Evolutionary conservation across 2,888 invertebrate species (phyloP).

Genomic region (Cyrtodaria siliqua): DNA sequence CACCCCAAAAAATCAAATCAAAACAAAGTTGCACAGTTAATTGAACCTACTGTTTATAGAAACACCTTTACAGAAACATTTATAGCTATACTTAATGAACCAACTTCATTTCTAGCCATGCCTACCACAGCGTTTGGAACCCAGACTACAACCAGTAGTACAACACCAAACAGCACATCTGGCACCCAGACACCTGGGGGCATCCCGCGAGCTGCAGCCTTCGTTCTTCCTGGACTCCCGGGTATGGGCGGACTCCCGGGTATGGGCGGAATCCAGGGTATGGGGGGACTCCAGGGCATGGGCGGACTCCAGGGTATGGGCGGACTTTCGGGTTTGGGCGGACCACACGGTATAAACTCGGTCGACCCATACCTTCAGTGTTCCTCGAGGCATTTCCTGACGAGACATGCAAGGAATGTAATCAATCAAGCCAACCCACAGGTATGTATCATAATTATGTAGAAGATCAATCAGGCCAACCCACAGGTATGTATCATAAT

Average conservation of each 20-base stretch:
- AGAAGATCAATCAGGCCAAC: too few relatives aligned
- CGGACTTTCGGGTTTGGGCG: slow-evolving; percentile 10
- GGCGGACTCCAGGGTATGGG: slow-evolving; percentile 5
- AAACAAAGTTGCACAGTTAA: too few relatives aligned
- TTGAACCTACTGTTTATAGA: too few relatives aligned
- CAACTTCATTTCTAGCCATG: too few relatives aligned
- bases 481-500: too few relatives aligned
- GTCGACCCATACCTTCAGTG: slow-evolving; percentile 78
- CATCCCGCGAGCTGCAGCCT: slow-evolving; percentile 48
- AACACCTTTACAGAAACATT: too few relatives aligned
- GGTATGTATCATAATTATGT: slow-evolving; percentile 27
- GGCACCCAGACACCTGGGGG: slow-evolving; percentile 62
- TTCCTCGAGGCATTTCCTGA: slow-evolving; percentile 74
- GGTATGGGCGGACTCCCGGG: slow-evolving; percentile 35
- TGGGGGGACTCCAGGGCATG: slow-evolving; percentile 11
- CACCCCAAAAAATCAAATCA: too few relatives aligned
- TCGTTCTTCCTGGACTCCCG: slow-evolving; percentile 23
- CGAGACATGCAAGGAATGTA: slow-evolving; percentile 64
- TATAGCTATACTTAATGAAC: too few relatives aligned
- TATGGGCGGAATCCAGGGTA: slow-evolving; percentile 52
- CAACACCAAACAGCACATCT: slow-evolving; percentile 52
- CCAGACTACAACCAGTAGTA: slow-evolving; percentile 30
- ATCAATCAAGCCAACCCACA: slow-evolving; percentile 30
- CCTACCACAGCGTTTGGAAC: slow-evolving; percentile 59
- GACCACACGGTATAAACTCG: slow-evolving; percentile 41